A percentile compares a stretch with the other conserved stretches of the same genome.
Conservation (phyloP, 2,113 vertebrate genomes). For the Buteo buteo region DNA sequence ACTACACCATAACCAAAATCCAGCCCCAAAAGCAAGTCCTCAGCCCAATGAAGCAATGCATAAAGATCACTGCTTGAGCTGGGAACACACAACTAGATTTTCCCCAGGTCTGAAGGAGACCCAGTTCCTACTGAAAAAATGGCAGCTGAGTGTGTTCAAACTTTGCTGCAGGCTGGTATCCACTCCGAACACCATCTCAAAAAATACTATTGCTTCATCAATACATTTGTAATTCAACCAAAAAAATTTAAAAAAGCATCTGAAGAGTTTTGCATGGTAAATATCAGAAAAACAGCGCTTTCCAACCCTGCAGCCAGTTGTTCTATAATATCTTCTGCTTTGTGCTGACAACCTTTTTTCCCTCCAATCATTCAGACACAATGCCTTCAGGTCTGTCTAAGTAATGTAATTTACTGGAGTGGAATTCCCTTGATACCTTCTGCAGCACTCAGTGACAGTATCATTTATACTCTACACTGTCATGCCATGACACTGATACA, state of each 20-base stretch:
- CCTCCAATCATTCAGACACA: constrained; percentile 71
- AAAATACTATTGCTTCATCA: neutral
- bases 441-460: constrained; percentile 78
- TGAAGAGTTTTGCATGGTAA: constrained; percentile 42
- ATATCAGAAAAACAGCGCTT: constrained; percentile 45
- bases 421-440: constrained; percentile 76
- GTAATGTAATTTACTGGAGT: constrained; percentile 83
- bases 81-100: neutral
- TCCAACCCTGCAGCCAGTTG: constrained; percentile 65
- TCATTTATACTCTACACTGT: constrained; percentile 79
- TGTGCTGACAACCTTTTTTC: constrained; percentile 73
- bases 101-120: neutral
- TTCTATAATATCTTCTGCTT: constrained; percentile 57
- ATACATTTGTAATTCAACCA: constrained; percentile 2
- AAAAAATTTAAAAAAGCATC: neutral
- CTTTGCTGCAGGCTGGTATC: neutral
- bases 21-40: neutral
- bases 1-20: neutral
- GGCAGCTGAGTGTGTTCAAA: neutral
- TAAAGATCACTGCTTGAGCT: neutral
- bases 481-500: constrained; percentile 75
- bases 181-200: neutral
- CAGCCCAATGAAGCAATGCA: neutral
- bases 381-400: constrained; percentile 82
- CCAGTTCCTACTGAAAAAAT: neutral